Conservation (phyloP, 2,797 vertebrate species). For the Micropoecilia bifurca region DNA sequence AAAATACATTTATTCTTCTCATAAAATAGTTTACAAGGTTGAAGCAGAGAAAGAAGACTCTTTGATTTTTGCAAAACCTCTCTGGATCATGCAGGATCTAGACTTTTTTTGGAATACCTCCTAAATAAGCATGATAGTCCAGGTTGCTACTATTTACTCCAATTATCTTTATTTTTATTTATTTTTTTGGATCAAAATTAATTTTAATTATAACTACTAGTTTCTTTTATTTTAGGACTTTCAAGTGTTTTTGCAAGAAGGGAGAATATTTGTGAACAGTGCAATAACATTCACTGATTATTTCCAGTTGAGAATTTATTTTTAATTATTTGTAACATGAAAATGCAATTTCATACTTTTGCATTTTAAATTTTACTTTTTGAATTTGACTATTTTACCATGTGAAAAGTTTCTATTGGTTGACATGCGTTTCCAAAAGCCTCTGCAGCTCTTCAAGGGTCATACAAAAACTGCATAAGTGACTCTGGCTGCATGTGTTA, state of each 20-base stretch:
- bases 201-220: too few species aligned
- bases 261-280: background rate
- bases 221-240: background rate
- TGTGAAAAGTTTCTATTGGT: constrained; percentile 20
- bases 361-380: background rate
- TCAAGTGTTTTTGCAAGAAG: background rate
- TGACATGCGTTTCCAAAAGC: constrained; percentile 48
- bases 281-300: background rate
- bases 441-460: constrained; percentile 33
- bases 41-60: background rate
- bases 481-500: constrained; percentile 40
- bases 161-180: background rate
- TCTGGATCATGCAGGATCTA: background rate
- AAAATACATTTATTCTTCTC: background rate
- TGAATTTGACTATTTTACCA: background rate
- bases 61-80: background rate
- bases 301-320: background rate
- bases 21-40: background rate
- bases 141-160: background rate
- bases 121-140: background rate
- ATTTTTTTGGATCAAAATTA: too few species aligned
- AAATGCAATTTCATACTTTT: background rate
- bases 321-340: background rate
- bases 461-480: constrained; percentile 40
- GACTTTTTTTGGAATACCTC: background rate